Base-by-base conservation (phyloP, 1,140 invertebrate genomes). In the Calephelis nemesis region DNA sequence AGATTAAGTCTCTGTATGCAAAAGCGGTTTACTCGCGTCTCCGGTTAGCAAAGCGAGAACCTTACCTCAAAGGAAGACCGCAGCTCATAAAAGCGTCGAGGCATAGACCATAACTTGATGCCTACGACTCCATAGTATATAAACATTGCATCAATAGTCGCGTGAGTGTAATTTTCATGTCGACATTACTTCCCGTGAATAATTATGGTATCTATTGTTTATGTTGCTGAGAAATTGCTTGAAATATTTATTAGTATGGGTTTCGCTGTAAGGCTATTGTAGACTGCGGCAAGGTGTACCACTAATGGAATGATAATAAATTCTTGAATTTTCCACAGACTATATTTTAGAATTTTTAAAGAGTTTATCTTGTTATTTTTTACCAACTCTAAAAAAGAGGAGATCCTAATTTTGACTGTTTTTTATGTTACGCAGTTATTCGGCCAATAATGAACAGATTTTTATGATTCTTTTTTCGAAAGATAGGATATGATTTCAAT, bases 71-170 rank as follows among this genome's bases (percentile, higher is more conserved):
- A 88, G 82, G 49, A 19, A 40, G 54, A 70, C 84, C 84, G 84
- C 74, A 67, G 69, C 64, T 78, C 79, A 75, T 85, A 85, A 86
- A 86, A 76, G 74, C 76, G 74, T 78, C 73, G 72, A 73, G 70
- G 67, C 68, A 71, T 60, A 74, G 71, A 72, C 71, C 67, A 75
- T 80, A 81, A 78, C 75, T 81, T 74, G 58, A 64, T 76, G 72
- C 60, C 72, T 78, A 85, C 74, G 81, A 79, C 85, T 85, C 84
- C 84, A 85, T 85, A 82, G 70, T 63, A 67, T 64, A 67, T 73
- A 71, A 76, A 78, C 54, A 66, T 65, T 65, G 75, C 72, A 71
- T 78, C 68, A 72, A 77, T 73, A 62, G 67, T 45, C 45, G 68
- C 72, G 65, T 73, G 68, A 67, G 64, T 69, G 65, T 73, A 70